Conservation (phyloP, 2,797 vertebrate genomes). For the Mionectes olivaceus region DNA sequence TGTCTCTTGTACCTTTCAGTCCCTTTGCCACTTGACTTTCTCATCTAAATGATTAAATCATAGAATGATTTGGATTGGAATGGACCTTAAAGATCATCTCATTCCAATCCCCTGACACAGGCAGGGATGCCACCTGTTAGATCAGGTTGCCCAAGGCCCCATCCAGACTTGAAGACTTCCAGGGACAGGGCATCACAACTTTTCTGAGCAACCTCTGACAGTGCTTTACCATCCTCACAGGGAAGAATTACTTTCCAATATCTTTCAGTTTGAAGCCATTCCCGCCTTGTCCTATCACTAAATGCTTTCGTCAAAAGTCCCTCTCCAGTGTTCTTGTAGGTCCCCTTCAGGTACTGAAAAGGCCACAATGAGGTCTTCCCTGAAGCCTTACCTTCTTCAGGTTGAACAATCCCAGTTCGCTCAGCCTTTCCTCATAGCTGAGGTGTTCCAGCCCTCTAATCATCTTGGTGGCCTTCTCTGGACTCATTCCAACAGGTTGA, state of each 20-base stretch:
- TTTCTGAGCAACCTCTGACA: not conserved
- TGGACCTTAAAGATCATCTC: not conserved
- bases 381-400: not conserved
- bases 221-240: not conserved
- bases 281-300: not conserved
- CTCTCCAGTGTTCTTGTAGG: not conserved
- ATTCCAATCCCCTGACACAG: not conserved
- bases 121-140: not conserved
- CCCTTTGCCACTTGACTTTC: not conserved
- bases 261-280: not conserved
- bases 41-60: not conserved
- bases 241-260: not conserved
- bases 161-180: not conserved
- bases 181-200: not conserved
- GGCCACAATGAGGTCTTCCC: not conserved
- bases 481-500: not conserved
- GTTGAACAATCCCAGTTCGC: not conserved
- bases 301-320: not conserved
- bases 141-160: not conserved
- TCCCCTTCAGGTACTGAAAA: not conserved
- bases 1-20: not conserved
- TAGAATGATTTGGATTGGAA: not conserved
- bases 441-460: not conserved
- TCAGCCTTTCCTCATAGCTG: not conserved
- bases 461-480: not conserved